Evolutionary conservation across 2,888 invertebrate species (phyloP).

Genomic region (Ectobius pallidus): DNA sequence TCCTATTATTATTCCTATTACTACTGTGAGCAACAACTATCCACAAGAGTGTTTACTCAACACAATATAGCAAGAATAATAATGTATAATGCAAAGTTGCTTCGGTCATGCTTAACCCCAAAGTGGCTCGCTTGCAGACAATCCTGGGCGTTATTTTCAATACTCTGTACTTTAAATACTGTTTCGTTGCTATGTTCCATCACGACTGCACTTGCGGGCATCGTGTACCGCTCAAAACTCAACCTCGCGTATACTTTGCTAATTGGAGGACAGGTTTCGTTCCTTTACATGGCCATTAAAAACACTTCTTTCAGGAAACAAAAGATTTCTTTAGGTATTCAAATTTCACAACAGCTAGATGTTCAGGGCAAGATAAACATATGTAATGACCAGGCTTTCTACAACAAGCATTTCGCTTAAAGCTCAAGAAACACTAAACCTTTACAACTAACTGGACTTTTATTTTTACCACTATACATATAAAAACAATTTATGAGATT

Average conservation of each 20-base stretch:
- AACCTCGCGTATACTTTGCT: not conserved
- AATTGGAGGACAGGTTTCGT: not conserved
- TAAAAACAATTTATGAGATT: no score
- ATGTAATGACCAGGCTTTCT: no score
- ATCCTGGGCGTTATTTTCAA: conserved; percentile 30
- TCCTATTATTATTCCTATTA: no score
- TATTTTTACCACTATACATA: no score
- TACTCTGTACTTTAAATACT: conserved; percentile 23
- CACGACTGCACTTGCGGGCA: conserved; percentile 17
- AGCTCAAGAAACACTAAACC: no score
- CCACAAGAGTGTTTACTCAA: not conserved
- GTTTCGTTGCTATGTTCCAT: conserved; percentile 14
- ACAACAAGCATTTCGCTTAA: no score
- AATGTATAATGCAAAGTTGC: conserved; percentile 6
- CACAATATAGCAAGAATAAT: conserved; percentile 8
- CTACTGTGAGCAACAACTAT: not conserved
- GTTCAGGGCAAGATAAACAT: no score
- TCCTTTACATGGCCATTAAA: not conserved
- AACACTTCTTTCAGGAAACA: no score
- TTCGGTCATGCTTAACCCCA: conserved; percentile 13
- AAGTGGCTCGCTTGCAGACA: conserved; percentile 16
- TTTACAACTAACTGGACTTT: no score
- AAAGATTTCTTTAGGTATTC: no score
- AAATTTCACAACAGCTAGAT: no score
- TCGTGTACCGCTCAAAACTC: not conserved